These are phyloP conservation scores for Cerceris ruficornis DNA, from an alignment of 2,888 invertebrate species.

Conservation along the genomic window DNA sequence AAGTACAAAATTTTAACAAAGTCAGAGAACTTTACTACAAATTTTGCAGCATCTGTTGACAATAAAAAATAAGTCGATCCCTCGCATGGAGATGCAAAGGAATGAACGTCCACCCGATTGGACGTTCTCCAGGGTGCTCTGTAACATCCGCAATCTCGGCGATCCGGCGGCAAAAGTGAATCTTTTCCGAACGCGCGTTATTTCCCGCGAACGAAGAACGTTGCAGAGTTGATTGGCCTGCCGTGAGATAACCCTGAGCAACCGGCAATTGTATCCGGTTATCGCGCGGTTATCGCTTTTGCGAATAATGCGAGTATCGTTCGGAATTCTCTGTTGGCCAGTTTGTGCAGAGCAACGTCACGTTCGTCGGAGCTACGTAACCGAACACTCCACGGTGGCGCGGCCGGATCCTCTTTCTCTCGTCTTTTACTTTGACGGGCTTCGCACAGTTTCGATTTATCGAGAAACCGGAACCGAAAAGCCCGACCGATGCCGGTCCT, in stretches of 20 bases:
- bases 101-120: no score
- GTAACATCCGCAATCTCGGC: not conserved
- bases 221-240: constrained; percentile 80
- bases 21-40: no score
- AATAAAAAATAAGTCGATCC: no score
- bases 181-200: constrained; percentile 33
- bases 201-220: constrained; percentile 38
- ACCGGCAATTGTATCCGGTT: constrained; percentile 78
- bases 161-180: constrained; percentile 30
- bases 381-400: constrained; percentile 63
- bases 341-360: constrained; percentile 18
- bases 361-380: constrained; percentile 56
- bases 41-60: no score
- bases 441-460: constrained; percentile 80
- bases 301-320: constrained; percentile 69
- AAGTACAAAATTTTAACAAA: no score
- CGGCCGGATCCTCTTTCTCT: constrained; percentile 78
- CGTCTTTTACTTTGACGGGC: constrained; percentile 72
- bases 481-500: constrained; percentile 63
- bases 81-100: no score
- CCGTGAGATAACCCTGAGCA: constrained; percentile 81
- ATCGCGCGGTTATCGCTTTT: constrained; percentile 78
- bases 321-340: constrained; percentile 41
- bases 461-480: constrained; percentile 80
- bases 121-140: not conserved